These are phyloP conservation scores for Sesia bembeciformis DNA, from an alignment of 2,888 invertebrate species.

Conservation along the genomic window DNA sequence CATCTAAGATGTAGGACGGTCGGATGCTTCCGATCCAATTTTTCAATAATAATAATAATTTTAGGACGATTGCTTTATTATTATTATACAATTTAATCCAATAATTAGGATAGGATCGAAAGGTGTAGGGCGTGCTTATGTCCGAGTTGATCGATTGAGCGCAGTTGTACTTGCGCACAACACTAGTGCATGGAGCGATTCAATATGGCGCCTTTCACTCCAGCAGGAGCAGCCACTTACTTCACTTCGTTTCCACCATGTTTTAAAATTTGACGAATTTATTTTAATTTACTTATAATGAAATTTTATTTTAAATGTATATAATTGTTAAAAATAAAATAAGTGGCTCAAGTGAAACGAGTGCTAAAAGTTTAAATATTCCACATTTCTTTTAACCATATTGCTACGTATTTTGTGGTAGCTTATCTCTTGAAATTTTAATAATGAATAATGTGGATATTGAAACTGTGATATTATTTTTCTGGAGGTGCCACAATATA, in stretches of 20 bases:
- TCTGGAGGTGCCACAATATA: conserved; percentile 47
- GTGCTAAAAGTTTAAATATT: conserved; percentile 48
- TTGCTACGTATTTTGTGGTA: conserved; percentile 41
- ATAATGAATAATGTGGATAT: conserved; percentile 26
- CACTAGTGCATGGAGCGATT: conserved; percentile 59
- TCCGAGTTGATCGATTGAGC: conserved; percentile 34
- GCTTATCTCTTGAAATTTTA: conserved; percentile 27
- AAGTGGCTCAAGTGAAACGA: conserved; percentile 50
- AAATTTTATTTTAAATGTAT: conserved; percentile 39
- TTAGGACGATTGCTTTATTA: too few relatives aligned
- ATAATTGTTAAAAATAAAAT: conserved; percentile 47
- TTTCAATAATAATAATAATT: too few relatives aligned
- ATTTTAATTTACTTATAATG: too few relatives aligned
- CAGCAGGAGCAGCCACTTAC: conserved; percentile 44
- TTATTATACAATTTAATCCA: too few relatives aligned
- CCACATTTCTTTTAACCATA: conserved; percentile 69
- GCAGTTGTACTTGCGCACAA: conserved; percentile 51
- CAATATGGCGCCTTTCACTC: conserved; percentile 67
- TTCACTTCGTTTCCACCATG: conserved; percentile 31
- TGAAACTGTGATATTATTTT: conserved; percentile 54
- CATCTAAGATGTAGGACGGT: too few relatives aligned
- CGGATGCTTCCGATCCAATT: too few relatives aligned
- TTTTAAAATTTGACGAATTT: conserved; percentile 33
- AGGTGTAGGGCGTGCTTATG: too few relatives aligned
- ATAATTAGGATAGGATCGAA: too few relatives aligned